A percentile compares a stretch with the other conserved stretches of the same genome.
Conservation (phyloP, 2,797 vertebrate species). For the Antrozous pallidus region DNA sequence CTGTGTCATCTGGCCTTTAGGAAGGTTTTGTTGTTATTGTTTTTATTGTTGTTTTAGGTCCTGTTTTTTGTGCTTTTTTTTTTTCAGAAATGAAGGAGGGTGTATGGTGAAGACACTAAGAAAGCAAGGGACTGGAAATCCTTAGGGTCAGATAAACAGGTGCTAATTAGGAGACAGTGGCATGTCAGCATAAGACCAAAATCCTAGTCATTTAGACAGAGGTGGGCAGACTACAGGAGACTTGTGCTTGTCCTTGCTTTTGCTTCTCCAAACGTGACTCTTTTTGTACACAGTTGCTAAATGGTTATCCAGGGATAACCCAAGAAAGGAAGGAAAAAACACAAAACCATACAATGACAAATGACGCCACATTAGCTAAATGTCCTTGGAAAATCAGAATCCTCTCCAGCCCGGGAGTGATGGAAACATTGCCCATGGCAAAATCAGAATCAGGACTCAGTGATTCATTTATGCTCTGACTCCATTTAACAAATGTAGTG, state of each 20-base stretch:
- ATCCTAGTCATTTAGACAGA: slow-evolving; percentile 90
- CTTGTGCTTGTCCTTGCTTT: slow-evolving; percentile 94
- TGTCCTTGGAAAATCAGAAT: slow-evolving; percentile 49
- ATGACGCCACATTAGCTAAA: slow-evolving; percentile 61
- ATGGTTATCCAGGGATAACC: slow-evolving; percentile 80
- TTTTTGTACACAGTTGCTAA: slow-evolving; percentile 87
- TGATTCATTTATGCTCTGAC: background rate
- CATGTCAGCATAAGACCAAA: slow-evolving; percentile 93
- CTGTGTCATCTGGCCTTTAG: slow-evolving; percentile 26
- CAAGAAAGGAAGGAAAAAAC: slow-evolving; percentile 74
- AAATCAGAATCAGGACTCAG: background rate
- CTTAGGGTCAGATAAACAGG: slow-evolving; percentile 83
- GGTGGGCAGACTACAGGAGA: slow-evolving; percentile 82
- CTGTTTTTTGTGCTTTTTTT: background rate
- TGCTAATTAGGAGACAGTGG: slow-evolving; percentile 83
- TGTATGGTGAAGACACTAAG: slow-evolving; percentile 63
- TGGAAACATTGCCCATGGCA: fast-evolving
- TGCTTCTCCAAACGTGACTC: slow-evolving; percentile 93
- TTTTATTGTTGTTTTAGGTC: no score
- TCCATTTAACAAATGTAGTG: background rate
- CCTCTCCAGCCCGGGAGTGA: slow-evolving; percentile 12
- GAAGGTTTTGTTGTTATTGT: no score
- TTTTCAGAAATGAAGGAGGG: slow-evolving; percentile 58
- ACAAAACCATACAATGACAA: slow-evolving; percentile 55
- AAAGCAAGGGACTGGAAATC: slow-evolving; percentile 82